phyloP scores from a whole-genome alignment of 1,140 invertebrate genomes.

The Plodia interpunctella region DNA sequence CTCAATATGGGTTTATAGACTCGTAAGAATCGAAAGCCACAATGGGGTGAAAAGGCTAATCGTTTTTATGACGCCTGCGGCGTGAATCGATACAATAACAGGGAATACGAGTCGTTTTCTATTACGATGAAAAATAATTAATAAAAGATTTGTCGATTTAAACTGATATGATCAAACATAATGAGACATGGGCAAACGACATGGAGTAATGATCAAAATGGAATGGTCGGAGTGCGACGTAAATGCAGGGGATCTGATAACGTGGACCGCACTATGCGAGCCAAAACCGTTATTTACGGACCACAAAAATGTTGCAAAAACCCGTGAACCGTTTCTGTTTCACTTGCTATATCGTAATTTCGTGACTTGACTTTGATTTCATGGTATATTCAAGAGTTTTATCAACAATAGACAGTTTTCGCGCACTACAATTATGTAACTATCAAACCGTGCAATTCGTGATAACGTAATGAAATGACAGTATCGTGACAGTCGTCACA shows the following conservation, averaged over 20 bases:
- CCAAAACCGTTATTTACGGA: conserved; percentile 61
- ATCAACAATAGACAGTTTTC: conserved; percentile 44
- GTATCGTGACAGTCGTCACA: conserved; percentile 25
- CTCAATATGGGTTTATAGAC: conserved; percentile 39
- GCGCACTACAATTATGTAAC: conserved; percentile 50
- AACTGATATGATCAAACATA: not conserved
- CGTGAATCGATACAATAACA: conserved; percentile 18
- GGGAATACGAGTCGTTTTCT: not conserved
- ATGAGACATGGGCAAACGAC: not conserved
- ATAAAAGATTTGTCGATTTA: not conserved
- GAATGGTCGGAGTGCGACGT: conserved; percentile 9
- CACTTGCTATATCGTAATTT: conserved; percentile 66
- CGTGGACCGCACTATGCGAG: conserved; percentile 29
- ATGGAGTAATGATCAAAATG: not conserved
- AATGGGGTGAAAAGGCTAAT: conserved; percentile 27
- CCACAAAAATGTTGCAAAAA: conserved; percentile 60
- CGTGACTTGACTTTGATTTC: conserved; percentile 63
- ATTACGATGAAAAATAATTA: conserved; percentile 3
- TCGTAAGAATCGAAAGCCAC: conserved; percentile 34
- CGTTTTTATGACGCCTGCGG: conserved; percentile 24
- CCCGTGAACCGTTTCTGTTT: conserved; percentile 65
- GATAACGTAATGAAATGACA: conserved; percentile 41
- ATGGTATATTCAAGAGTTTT: conserved; percentile 52
- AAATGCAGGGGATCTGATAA: conserved; percentile 24
- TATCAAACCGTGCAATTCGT: conserved; percentile 44